Conservation (phyloP, 2,113 vertebrate species). For the Oceanites oceanicus region DNA sequence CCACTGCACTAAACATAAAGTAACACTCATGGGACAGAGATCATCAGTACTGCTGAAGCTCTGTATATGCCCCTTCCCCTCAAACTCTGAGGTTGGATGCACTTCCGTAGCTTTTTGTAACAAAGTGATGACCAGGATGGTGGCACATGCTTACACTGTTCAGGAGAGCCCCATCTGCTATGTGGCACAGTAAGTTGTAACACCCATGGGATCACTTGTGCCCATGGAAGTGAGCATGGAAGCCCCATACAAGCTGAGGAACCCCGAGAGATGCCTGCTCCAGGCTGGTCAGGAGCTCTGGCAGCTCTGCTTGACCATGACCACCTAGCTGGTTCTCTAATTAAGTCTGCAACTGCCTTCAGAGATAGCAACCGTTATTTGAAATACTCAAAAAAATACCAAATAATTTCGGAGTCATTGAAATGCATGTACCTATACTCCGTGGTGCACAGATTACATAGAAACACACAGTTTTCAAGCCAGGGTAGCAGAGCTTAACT, state of each 20-base stretch:
- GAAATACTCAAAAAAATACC: not conserved
- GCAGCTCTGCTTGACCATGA: not conserved
- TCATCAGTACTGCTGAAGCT: not conserved
- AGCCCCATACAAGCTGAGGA: not conserved
- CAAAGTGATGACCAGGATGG: not conserved
- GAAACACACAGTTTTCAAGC: not conserved
- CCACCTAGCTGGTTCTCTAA: not conserved
- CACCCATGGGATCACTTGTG: not conserved
- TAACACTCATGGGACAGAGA: not conserved
- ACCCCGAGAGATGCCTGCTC: not conserved
- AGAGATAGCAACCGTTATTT: not conserved
- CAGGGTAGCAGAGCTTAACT: not conserved
- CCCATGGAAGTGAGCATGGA: too few species aligned
- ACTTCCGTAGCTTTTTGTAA: not conserved
- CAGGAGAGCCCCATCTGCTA: not conserved
- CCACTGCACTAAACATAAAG: not conserved
- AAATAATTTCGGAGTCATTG: not conserved
- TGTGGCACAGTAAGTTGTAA: not conserved
- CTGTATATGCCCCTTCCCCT: not conserved
- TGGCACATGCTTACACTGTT: rapidly evolving
- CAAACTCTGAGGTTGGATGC: not conserved
- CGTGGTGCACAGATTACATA: not conserved
- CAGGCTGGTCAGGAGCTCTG: not conserved
- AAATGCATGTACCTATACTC: not conserved
- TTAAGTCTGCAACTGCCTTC: not conserved